These are phyloP conservation scores for Mizuhopecten yessoensis DNA, from an alignment of 1,140 invertebrate species.

Conservation along the genomic window DNA sequence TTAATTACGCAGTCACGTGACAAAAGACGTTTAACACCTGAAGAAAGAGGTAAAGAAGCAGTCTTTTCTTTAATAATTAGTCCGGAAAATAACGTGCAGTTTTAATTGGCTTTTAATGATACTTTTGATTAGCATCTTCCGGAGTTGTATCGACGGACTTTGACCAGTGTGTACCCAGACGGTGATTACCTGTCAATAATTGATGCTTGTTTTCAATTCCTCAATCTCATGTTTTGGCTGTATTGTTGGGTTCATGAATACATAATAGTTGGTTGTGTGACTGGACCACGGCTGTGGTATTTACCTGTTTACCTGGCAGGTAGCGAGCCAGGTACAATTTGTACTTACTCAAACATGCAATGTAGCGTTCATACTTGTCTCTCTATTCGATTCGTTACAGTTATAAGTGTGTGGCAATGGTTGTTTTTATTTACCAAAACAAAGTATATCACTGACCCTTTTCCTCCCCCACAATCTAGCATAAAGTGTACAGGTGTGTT, in stretches of 20 bases:
- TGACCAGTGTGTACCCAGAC: background rate
- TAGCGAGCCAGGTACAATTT: background rate
- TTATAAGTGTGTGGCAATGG: background rate
- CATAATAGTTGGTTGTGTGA: background rate
- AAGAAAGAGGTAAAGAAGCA: background rate
- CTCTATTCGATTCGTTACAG: background rate
- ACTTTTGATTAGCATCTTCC: conserved; percentile 6
- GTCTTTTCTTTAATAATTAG: conserved; percentile 3
- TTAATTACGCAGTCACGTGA: conserved; percentile 25
- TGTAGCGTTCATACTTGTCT: background rate
- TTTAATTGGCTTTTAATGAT: conserved; percentile 26
- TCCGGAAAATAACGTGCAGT: background rate
- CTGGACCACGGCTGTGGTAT: background rate
- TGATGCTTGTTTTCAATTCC: conserved; percentile 30
- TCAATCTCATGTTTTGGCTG: conserved; percentile 3
- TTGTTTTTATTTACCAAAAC: background rate
- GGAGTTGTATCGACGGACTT: background rate
- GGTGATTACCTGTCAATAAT: background rate
- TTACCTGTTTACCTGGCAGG: background rate
- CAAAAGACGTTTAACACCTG: background rate
- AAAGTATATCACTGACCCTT: background rate
- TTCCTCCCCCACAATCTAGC: background rate
- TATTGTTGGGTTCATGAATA: background rate
- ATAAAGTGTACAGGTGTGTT: background rate
- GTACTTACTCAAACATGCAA: background rate